phyloP scores from a whole-genome alignment of 2,113 vertebrate genomes.

The Columba livia region DNA sequence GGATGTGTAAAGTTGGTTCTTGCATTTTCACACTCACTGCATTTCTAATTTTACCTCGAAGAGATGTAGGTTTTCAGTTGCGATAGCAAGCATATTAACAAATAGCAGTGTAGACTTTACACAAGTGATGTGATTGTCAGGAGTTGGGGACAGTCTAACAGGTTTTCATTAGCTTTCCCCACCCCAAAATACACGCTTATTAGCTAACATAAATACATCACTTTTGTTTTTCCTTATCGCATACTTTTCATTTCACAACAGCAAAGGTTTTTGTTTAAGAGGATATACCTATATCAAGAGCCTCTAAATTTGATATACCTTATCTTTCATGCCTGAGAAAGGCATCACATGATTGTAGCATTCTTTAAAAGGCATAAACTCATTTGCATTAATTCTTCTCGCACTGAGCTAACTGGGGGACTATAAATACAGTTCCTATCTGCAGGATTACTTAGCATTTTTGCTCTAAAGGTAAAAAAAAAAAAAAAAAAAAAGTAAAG shows the following conservation, averaged over 20 bases:
- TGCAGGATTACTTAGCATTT: slow-evolving; percentile 40
- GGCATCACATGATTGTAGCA: not conserved
- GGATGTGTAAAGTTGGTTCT: not conserved
- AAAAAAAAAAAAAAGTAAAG: not conserved
- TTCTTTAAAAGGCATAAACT: slow-evolving; percentile 32
- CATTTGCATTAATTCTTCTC: slow-evolving; percentile 34
- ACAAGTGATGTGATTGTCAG: not conserved
- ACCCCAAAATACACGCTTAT: not conserved
- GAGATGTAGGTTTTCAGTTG: slow-evolving; percentile 16
- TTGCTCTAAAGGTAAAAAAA: not conserved
- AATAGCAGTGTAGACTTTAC: slow-evolving; percentile 6
- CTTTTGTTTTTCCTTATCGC: not conserved
- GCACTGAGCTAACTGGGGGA: not conserved
- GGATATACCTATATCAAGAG: not conserved
- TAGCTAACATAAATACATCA: not conserved
- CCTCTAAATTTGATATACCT: not conserved
- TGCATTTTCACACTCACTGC: not conserved
- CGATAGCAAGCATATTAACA: slow-evolving; percentile 46
- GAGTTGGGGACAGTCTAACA: not conserved
- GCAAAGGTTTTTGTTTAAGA: not conserved
- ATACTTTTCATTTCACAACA: not conserved
- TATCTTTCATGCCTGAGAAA: not conserved
- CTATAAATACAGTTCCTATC: slow-evolving; percentile 25
- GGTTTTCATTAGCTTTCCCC: not conserved
- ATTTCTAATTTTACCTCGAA: slow-evolving; percentile 23